Evolutionary conservation across 1,140 invertebrate genomes (phyloP).

Genomic region (Parasteatoda tepidariorum): DNA sequence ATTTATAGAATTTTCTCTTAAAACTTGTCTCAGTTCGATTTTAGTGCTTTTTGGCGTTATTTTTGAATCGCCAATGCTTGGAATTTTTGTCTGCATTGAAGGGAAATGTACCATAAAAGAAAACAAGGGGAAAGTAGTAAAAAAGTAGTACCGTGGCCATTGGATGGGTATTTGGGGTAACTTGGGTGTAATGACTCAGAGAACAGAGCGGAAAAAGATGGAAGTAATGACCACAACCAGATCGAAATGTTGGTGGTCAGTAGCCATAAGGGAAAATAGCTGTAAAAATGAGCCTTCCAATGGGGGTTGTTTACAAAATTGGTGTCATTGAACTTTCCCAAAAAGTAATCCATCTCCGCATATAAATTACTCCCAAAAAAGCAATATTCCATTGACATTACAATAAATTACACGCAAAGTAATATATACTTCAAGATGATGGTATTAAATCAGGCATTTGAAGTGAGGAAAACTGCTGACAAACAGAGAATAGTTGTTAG

Average conservation of each 20-base stretch:
- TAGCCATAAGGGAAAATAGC: neutral
- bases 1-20: conserved; percentile 38
- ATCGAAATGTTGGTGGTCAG: conserved; percentile 18
- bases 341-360: neutral
- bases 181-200: conserved; percentile 29
- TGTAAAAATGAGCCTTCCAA: too few relatives aligned
- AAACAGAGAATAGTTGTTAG: too few relatives aligned
- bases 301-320: too few relatives aligned
- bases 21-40: conserved; percentile 8
- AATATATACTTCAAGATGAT: too few relatives aligned
- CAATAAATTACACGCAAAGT: too few relatives aligned
- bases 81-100: conserved; percentile 12
- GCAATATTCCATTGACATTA: too few relatives aligned
- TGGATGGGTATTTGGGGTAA: conserved; percentile 25
- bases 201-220: neutral
- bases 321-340: neutral
- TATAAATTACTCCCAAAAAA: too few relatives aligned
- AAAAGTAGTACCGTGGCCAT: neutral
- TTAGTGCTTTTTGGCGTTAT: conserved; percentile 48
- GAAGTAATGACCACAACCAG: neutral
- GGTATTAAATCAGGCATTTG: too few relatives aligned
- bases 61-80: conserved; percentile 46
- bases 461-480: too few relatives aligned
- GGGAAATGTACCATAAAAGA: neutral
- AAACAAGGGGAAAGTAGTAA: neutral